phyloP scores from a whole-genome alignment of 2,888 invertebrate genomes.

The Lordiphosa andalusiaca region DNA sequence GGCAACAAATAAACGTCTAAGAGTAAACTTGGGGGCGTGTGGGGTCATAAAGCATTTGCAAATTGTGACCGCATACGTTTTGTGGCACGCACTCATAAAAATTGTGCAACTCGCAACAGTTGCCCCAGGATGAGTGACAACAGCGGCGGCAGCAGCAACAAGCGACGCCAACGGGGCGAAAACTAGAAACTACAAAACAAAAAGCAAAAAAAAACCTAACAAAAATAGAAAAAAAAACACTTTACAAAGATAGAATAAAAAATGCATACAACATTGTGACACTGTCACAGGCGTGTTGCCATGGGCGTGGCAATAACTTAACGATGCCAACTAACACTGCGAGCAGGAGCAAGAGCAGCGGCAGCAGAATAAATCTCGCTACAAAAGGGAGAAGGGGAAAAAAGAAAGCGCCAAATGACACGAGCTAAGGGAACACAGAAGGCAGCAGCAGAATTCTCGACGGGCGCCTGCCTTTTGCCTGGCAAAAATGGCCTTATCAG shows the following conservation, averaged over 20 bases:
- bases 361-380: constrained; percentile 55
- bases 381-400: constrained; percentile 40
- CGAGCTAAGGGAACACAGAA: constrained; percentile 28
- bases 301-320: constrained; percentile 59
- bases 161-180: constrained; percentile 18
- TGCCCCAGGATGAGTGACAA: constrained; percentile 30
- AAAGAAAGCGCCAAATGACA: constrained; percentile 46
- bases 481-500: constrained; percentile 80
- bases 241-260: constrained; percentile 18
- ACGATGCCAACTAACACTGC: constrained; percentile 51
- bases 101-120: constrained; percentile 37
- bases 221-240: constrained; percentile 7
- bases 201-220: neutral
- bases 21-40: too few relatives aligned
- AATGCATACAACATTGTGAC: constrained; percentile 22
- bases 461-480: constrained; percentile 48
- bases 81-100: constrained; percentile 39
- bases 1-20: constrained; percentile 2
- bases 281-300: constrained; percentile 21
- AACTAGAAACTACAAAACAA: constrained; percentile 19
- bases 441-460: constrained; percentile 17
- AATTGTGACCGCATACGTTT: constrained; percentile 37
- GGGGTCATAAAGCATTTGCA: constrained; percentile 12
- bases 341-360: constrained; percentile 1
- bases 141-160: constrained; percentile 15